Evolutionary conservation across 2,113 vertebrate species (phyloP).

Genomic region (Origma solitaria): DNA sequence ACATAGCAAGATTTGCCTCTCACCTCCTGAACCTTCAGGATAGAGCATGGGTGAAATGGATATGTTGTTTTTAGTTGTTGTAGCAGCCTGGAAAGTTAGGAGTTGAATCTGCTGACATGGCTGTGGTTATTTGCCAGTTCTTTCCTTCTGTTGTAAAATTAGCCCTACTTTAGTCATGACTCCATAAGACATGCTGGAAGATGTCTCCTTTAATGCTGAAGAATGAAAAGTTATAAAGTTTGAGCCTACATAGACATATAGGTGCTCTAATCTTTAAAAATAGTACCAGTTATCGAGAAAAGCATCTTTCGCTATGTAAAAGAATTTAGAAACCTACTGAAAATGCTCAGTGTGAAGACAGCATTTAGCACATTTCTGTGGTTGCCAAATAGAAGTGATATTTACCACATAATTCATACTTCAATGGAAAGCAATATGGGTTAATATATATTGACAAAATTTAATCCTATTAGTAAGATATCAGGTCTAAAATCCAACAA

Average conservation of each 20-base stretch:
- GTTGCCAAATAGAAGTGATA: not conserved
- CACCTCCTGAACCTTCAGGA: slow-evolving; percentile 53
- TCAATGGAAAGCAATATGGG: not conserved
- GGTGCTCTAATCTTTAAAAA: not conserved
- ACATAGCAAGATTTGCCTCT: slow-evolving; percentile 36
- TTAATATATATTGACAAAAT: not conserved
- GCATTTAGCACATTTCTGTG: not conserved
- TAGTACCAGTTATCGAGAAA: not conserved
- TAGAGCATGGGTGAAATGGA: slow-evolving; percentile 9
- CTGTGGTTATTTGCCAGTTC: not conserved
- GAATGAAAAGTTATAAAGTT: not conserved
- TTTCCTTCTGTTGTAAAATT: not conserved
- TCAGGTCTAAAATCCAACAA: not conserved
- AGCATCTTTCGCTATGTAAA: not conserved
- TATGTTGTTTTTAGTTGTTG: slow-evolving; percentile 30
- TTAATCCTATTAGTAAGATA: not conserved
- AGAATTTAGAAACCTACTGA: not conserved
- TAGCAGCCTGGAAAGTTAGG: slow-evolving; percentile 18
- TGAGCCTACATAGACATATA: not conserved
- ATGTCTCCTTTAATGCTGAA: not conserved
- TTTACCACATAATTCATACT: not conserved
- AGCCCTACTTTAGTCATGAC: not conserved
- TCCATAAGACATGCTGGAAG: not conserved
- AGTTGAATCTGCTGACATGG: not conserved
- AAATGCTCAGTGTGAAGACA: not conserved